These are phyloP conservation scores for Beris morrisii DNA, from an alignment of 2,888 invertebrate species.

Conservation along the genomic window DNA sequence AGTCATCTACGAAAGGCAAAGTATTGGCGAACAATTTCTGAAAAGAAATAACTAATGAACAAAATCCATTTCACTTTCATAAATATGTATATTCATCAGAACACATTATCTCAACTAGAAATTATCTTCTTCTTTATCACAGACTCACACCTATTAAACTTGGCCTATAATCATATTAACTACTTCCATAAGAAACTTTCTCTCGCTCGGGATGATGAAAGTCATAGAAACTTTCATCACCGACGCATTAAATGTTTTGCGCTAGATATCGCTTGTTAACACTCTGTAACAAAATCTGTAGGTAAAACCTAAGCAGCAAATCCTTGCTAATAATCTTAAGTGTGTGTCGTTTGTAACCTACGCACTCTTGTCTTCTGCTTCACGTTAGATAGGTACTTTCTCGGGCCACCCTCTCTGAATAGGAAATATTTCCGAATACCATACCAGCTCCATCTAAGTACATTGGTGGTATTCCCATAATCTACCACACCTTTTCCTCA, in stretches of 20 bases:
- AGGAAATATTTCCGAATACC: slow-evolving; percentile 8
- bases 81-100: too few relatives aligned
- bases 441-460: background rate
- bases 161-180: too few relatives aligned
- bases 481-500: slow-evolving; percentile 12
- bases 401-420: background rate
- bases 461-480: background rate
- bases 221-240: slow-evolving; percentile 23
- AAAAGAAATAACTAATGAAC: too few relatives aligned
- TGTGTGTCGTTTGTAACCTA: slow-evolving; percentile 24
- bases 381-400: slow-evolving; percentile 1
- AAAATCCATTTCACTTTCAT: too few relatives aligned
- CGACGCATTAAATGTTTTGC: slow-evolving; percentile 18
- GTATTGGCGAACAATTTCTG: too few relatives aligned
- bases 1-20: too few relatives aligned
- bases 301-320: background rate
- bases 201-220: slow-evolving; percentile 7
- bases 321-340: slow-evolving; percentile 21
- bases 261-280: slow-evolving; percentile 1
- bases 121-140: too few relatives aligned
- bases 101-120: too few relatives aligned
- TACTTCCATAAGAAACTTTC: too few relatives aligned
- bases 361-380: slow-evolving; percentile 2
- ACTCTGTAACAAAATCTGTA: background rate
- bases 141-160: too few relatives aligned